Percentiles rank a stretch among this genome's conserved stretches.
Conservation (phyloP, 53 echinoderm and acorn worm genomes). For the Arbacia lixula region DNA sequence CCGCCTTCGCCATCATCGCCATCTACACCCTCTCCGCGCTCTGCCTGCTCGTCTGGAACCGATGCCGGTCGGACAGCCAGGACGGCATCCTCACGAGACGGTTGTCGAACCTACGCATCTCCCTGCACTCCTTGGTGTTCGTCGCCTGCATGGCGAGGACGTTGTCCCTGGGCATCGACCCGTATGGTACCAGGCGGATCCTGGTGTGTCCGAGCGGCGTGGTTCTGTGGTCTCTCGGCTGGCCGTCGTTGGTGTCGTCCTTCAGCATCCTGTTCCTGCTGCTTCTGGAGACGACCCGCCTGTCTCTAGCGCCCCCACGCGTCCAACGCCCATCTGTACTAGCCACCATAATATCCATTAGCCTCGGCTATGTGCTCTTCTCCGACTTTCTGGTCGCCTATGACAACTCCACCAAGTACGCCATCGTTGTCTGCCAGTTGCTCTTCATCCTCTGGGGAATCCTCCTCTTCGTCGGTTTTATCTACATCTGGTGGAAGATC, state of each 20-base stretch:
- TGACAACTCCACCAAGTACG: conserved; percentile 57
- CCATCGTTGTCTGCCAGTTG: conserved; percentile 64
- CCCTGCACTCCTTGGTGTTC: conserved; percentile 68
- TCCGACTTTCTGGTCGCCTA: conserved; percentile 76
- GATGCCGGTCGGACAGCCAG: neutral
- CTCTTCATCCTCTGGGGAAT: conserved; percentile 78
- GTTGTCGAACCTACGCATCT: conserved; percentile 33
- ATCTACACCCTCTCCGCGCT: conserved; percentile 33
- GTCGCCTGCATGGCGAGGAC: conserved; percentile 58
- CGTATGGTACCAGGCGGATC: conserved; percentile 68
- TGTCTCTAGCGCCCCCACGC: conserved; percentile 71
- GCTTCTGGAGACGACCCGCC: conserved; percentile 75
- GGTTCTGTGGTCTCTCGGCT: conserved; percentile 78
- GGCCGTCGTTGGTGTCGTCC: conserved; percentile 71
- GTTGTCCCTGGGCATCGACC: conserved; percentile 64
- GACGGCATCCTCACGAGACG: conserved; percentile 48
- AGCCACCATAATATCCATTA: conserved; percentile 50
- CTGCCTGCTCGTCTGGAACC: conserved; percentile 5
- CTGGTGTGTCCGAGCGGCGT: conserved; percentile 68
- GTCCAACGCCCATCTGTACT: conserved; percentile 71
- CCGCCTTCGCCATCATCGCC: conserved; percentile 55
- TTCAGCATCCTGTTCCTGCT: conserved; percentile 75
- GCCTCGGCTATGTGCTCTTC: conserved; percentile 69
- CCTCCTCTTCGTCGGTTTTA: conserved; percentile 60
- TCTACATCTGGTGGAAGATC: conserved; percentile 71